Evolutionary conservation across 2,888 invertebrate genomes (phyloP), one percentile per base, ranked within the genome.

Genomic region (Stenoptilia bipunctidactyla): DNA sequence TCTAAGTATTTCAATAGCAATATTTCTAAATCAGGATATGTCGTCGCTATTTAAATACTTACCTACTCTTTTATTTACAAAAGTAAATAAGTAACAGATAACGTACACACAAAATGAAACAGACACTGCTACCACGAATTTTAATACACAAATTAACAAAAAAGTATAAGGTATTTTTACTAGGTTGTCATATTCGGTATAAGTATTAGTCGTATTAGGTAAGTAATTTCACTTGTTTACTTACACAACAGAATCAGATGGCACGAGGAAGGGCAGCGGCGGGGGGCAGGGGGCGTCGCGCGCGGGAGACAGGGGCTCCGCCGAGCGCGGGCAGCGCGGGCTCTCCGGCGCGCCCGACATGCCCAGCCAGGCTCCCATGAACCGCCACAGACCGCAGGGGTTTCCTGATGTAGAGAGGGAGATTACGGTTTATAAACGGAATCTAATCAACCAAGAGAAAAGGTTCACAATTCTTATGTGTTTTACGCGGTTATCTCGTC

Each of bases 191-290:
- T 25, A 6, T 25, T 25, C 9, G 25, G 9, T 9, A 25, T 6
- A 9, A 5, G 5, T 25, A 9, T 9, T 6, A 25, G 5, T 25
- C 9, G 25, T 25, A 25, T 8, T 33, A 4, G n/a, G n/a, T n/a
- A n/a, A n/a, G n/a, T n/a, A n/a, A n/a, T n/a, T n/a, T 8, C 20
- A 3, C 20, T 20, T 3, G 13, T 8, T 20, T 50, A 83, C 86
- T 86, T 55, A 90, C 90, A 89, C 88, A 54, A 89, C 87, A 41
- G 90, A 90, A 54, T 89, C 89, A 20, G 90, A 90, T 45, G 89
- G 89, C 56, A 90, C 90, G 46, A 91, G 82, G 72, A 91, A 91
- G 40, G 91, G 91, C 79, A 90, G 85, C 8, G 91, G 91, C n/a
- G 90, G 90, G 2, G 90, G 90, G 55, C 90, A 91, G n/a, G 90